Conservation (phyloP, 1,140 invertebrate genomes). For the Acromyrmex charruanus region DNA sequence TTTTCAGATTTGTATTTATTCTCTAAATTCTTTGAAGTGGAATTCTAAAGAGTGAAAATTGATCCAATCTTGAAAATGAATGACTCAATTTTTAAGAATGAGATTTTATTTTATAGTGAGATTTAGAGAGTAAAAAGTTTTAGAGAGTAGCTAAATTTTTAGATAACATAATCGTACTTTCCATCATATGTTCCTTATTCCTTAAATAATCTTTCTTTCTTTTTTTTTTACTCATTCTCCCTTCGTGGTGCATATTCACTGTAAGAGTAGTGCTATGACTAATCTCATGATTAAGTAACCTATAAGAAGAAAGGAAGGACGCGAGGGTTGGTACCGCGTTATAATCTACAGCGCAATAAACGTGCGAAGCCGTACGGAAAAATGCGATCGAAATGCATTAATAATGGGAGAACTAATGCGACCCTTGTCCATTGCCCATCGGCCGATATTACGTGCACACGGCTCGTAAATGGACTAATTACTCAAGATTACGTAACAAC, state of each 20-base stretch:
- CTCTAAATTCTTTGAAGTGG: no score
- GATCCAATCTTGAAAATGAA: no score
- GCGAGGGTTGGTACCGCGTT: slow-evolving; percentile 75
- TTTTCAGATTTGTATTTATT: no score
- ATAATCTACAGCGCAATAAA: slow-evolving; percentile 81
- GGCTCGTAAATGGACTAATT: slow-evolving; percentile 81
- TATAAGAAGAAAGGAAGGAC: slow-evolving; percentile 35
- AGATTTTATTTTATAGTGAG: no score
- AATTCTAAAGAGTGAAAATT: no score
- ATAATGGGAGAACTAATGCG: slow-evolving; percentile 81
- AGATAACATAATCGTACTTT: no score
- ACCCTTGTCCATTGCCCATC: slow-evolving; percentile 55
- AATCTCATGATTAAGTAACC: slow-evolving; percentile 80
- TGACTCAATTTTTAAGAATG: no score
- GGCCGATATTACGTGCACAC: slow-evolving; percentile 58
- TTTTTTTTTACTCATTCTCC: neutral
- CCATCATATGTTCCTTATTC: no score
- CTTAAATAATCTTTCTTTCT: neutral
- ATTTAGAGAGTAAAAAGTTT: no score
- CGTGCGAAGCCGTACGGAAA: slow-evolving; percentile 72
- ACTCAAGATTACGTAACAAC: slow-evolving; percentile 78
- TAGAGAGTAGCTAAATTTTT: no score
- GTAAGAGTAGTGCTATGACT: slow-evolving; percentile 64
- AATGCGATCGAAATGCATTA: slow-evolving; percentile 84
- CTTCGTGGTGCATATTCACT: neutral